phyloP scores from a whole-genome alignment of 2,797 vertebrate species.

The Crenuchus spilurus region DNA sequence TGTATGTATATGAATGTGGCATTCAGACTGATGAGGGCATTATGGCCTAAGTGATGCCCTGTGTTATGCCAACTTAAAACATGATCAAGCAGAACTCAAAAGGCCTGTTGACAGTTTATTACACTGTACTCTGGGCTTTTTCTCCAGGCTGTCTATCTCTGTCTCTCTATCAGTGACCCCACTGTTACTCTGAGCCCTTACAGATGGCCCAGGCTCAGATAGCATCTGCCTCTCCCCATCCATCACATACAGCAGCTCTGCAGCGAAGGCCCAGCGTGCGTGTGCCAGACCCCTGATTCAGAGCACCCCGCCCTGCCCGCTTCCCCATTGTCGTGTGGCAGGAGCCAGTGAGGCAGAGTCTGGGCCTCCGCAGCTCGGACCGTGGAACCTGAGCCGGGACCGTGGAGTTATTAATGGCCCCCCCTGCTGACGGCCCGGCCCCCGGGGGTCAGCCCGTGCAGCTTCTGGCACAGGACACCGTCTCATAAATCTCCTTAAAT shows the following conservation, averaged over 20 bases:
- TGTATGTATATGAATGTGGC: not conserved
- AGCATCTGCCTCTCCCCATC: constrained; percentile 59
- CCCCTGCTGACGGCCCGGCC: constrained; percentile 79
- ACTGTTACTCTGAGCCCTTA: constrained; percentile 58
- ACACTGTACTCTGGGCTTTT: not conserved
- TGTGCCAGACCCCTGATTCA: constrained; percentile 41
- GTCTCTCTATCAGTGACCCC: constrained; percentile 47
- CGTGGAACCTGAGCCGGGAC: constrained; percentile 68
- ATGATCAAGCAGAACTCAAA: constrained; percentile 24
- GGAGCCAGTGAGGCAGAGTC: constrained; percentile 56
- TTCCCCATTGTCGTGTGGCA: constrained; percentile 54
- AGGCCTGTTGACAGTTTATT: not conserved
- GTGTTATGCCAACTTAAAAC: constrained; percentile 21
- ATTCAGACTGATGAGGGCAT: not conserved
- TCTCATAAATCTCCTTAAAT: constrained; percentile 97
- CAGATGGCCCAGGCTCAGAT: constrained; percentile 58
- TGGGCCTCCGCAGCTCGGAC: constrained; percentile 66
- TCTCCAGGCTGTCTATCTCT: constrained; percentile 15
- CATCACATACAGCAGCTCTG: constrained; percentile 50
- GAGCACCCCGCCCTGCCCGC: constrained; percentile 18
- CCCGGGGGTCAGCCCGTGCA: constrained; percentile 87
- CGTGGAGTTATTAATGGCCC: constrained; percentile 91
- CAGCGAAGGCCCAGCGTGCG: constrained; percentile 41
- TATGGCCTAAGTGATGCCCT: constrained; percentile 14
- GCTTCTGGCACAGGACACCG: constrained; percentile 87